Evolutionary conservation across 2,797 vertebrate species (phyloP), one percentile per base, ranked within the genome.

Genomic region (Australoheros facetus): DNA sequence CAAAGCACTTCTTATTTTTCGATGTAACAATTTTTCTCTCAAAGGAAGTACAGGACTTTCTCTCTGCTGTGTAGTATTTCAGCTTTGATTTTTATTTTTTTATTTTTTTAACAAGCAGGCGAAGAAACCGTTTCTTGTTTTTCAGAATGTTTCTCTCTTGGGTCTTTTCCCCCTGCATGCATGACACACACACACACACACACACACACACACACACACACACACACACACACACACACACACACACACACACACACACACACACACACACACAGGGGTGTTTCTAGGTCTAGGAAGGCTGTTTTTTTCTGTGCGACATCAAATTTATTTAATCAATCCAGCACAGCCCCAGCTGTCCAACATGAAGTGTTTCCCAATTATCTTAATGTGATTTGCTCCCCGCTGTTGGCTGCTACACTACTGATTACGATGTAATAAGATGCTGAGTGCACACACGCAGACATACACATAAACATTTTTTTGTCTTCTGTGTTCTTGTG

Each of bases 281-380:
- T 66, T 56, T 75, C n/a, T 55, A 77, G 57, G 64, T 74, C 37
- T 80, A 74, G 70, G 75, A 83, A 37, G 48, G 75, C 53, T 84
- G 73, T 39, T 83, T 87, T 30, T 91, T 79, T 87, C 91, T 79
- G 62, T 81, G 88, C 85, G 89, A 91, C 90, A 91, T 86, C 86
- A 87, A 84, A 90, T 91, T 87, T 89, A 94, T 94, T 90, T 88
- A 94, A 93, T 93, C 89, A 95, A 89, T 88, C 86, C 89, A 71
- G 60, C 81, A 79, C 83, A 87, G 81, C 85, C 89, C 90, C 92
- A 93, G 92, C 92, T 94, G 90, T 94, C 93, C 90, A 80, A 90
- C 89, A 90, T 90, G 87, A 91, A 94, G 91, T 92, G 89, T 92
- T 89, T 89, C 86, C 85, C 93, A 93, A 93, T 95, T 93, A 95